Conservation (phyloP, 2,113 vertebrate genomes). For the Malurus alboscapulatus region DNA sequence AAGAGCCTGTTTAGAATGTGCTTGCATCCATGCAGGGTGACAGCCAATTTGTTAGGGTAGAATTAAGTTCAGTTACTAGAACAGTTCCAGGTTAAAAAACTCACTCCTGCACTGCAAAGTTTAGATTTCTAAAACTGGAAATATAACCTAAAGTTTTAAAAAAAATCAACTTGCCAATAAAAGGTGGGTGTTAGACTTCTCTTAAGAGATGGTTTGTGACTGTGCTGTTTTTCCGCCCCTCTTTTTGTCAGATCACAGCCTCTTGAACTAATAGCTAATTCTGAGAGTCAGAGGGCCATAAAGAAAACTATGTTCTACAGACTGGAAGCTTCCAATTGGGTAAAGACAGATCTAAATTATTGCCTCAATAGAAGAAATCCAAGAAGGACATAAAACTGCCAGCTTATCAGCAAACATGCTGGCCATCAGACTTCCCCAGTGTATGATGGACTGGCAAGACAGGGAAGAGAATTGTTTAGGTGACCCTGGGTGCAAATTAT, state of each 20-base stretch:
- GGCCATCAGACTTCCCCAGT: not conserved
- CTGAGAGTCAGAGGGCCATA: not conserved
- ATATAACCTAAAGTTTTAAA: not conserved
- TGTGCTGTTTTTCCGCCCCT: not conserved
- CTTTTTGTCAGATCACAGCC: not conserved
- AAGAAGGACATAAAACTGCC: not conserved
- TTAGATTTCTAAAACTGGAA: not conserved
- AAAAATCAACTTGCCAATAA: not conserved
- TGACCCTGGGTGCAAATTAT: not conserved
- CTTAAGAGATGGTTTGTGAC: not conserved
- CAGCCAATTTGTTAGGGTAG: not conserved
- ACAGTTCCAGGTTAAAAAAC: not conserved
- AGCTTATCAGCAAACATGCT: not conserved
- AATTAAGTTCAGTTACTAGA: not conserved
- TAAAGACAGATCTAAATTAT: not conserved
- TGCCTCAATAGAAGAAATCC: not conserved
- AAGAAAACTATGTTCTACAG: not conserved
- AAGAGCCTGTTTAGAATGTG: not conserved
- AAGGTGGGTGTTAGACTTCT: not conserved
- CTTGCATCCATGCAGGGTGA: not conserved
- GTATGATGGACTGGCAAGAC: not conserved
- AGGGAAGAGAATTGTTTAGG: not conserved
- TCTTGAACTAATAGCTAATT: not conserved
- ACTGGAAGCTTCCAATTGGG: not conserved
- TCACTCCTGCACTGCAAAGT: rapidly evolving